Evolutionary conservation across 2,797 vertebrate genomes (phyloP).

Genomic region (Enteromius afrohamiltoni): DNA sequence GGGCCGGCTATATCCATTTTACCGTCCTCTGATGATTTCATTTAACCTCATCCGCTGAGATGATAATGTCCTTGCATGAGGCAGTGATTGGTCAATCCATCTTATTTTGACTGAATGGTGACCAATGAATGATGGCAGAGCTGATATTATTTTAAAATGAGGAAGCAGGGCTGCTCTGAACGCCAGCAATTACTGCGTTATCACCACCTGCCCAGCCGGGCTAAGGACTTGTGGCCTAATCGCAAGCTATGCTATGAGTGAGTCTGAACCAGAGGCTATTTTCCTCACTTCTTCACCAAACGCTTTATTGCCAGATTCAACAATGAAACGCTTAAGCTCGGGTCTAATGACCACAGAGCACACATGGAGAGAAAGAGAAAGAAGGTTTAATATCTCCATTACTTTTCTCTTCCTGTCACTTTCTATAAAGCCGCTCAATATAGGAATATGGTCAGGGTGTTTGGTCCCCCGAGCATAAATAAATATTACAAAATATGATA

Average conservation of each 20-base stretch:
- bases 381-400: constrained; percentile 16
- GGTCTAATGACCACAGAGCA: constrained; percentile 45
- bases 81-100: constrained; percentile 51
- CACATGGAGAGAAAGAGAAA: neutral
- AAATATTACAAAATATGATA: neutral
- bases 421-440: constrained; percentile 17
- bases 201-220: constrained; percentile 56
- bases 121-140: constrained; percentile 60
- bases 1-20: neutral
- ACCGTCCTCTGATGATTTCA: constrained; percentile 45
- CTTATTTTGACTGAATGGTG: constrained; percentile 57
- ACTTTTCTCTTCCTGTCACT: neutral
- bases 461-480: neutral
- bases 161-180: constrained; percentile 59
- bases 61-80: constrained; percentile 50
- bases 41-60: constrained; percentile 45
- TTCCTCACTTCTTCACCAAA: constrained; percentile 42
- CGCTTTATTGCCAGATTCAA: constrained; percentile 27
- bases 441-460: neutral
- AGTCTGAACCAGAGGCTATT: constrained; percentile 43
- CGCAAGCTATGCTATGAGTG: constrained; percentile 46
- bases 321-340: constrained; percentile 51
- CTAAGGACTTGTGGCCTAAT: constrained; percentile 47
- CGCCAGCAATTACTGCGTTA: constrained; percentile 65
- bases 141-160: constrained; percentile 65